phyloP scores from a whole-genome alignment of 2,888 invertebrate species.

The Malacosoma neustria region DNA sequence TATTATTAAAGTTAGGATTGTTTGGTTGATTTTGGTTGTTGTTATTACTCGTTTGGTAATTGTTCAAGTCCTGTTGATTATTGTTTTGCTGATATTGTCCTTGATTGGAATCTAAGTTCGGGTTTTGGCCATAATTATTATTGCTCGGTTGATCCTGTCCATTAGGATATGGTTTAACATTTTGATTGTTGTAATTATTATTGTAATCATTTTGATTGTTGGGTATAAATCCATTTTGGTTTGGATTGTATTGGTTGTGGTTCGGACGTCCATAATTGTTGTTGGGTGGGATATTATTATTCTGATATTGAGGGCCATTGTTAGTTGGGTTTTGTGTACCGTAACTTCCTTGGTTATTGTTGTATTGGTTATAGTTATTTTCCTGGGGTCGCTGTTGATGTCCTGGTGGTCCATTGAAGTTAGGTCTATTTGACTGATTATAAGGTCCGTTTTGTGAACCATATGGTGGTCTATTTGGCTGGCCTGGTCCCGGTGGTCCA shows the following conservation, averaged over 20 bases:
- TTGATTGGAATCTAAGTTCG: slow-evolving; percentile 8
- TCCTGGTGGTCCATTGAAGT: background rate
- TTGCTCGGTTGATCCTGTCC: background rate
- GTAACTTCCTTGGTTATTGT: slow-evolving; percentile 2
- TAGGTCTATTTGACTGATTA: slow-evolving; percentile 3
- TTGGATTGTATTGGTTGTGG: background rate
- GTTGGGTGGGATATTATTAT: slow-evolving; percentile 16
- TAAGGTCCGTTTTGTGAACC: slow-evolving; percentile 5
- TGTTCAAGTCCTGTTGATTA: slow-evolving; percentile 4
- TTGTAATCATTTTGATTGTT: slow-evolving; percentile 9
- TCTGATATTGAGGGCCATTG: slow-evolving; percentile 9
- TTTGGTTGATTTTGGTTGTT: slow-evolving; percentile 1
- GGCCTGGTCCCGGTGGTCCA: slow-evolving; percentile 8
- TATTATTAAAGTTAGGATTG: slow-evolving; percentile 3
- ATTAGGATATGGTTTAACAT: slow-evolving; percentile 1
- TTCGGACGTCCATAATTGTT: background rate
- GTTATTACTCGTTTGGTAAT: slow-evolving; percentile 1
- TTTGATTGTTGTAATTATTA: slow-evolving; percentile 1
- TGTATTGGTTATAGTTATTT: slow-evolving; percentile 2
- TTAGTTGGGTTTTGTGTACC: background rate
- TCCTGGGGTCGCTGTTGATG: slow-evolving; percentile 4
- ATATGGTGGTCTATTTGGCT: slow-evolving; percentile 1
- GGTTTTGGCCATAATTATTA: slow-evolving; percentile 6
- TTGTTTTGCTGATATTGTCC: slow-evolving; percentile 6
- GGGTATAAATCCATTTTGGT: slow-evolving; percentile 2